Base-by-base conservation (phyloP, 2,888 invertebrate genomes). In the Anthrax anthrax region DNA sequence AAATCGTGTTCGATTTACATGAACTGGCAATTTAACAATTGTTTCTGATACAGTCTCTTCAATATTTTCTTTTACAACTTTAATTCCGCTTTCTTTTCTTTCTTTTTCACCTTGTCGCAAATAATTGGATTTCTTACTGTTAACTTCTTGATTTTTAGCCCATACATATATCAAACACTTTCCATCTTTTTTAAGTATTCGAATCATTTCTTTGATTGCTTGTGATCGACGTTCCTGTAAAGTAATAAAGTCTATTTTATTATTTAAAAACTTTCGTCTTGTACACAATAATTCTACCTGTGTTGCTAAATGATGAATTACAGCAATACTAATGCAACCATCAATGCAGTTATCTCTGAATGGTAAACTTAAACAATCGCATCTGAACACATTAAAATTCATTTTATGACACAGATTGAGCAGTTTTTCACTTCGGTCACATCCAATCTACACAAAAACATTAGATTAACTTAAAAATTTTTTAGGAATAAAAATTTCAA, bases 261-360 rank as follows among this genome's bases (percentile, higher is more conserved):
- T n/a, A n/a, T n/a, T n/a, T n/a, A n/a, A n/a, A n/a, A n/a, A n/a
- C n/a, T n/a, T n/a, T n/a, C 23, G 8, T 23, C 23, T n/a, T n/a
- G n/a, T n/a, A n/a, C 12, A 12, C 9, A 32, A 4, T 32, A 12
- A 32, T 32, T 32, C 8, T 58, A 81, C 82, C 67, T 74, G 66
- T 18, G 82, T 92, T 14, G 91, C 83, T 51, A 98, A 75, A 70
- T 98, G 97, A 67, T 98, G 97, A 56, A 97, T 78, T 1, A 98
- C 98, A 2, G 98, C 98, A 56, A 98, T 90, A 64, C 92, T 91
- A 37, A 98, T 80, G 47, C 79, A 78, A 2, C 81, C 85, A 70
- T 98, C 96, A 1, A 85, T 79, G 49, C 72, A 71, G 19, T 62
- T 67, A 51, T 78, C 73, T 42, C 73, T 73, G 46, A 95, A 70